Evolutionary conservation across 2,113 vertebrate species (phyloP).

Genomic region (Columba janthina): DNA sequence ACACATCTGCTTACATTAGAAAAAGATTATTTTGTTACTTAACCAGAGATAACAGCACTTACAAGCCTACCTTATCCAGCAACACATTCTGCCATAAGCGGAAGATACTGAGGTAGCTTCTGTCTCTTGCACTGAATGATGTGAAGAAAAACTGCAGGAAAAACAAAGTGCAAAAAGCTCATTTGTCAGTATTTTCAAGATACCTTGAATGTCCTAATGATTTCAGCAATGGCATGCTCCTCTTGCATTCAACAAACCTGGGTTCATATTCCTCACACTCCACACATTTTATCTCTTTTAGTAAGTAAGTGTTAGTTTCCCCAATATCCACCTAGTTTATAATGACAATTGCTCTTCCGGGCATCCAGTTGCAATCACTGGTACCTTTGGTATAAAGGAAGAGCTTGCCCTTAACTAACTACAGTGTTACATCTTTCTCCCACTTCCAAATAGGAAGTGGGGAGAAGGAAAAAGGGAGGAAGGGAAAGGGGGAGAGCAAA

Average conservation of each 20-base stretch:
- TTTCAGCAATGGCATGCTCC: background rate
- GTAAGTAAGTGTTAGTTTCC: background rate
- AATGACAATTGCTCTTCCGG: background rate
- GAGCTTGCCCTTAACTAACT: background rate
- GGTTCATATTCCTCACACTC: background rate
- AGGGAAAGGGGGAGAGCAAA: too few species aligned
- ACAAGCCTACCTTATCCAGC: constrained; percentile 84
- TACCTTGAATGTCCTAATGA: background rate
- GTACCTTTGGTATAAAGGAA: background rate
- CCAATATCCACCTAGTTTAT: background rate
- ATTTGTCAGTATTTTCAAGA: background rate
- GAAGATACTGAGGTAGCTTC: constrained; percentile 89
- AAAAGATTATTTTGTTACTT: background rate
- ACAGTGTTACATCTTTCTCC: background rate
- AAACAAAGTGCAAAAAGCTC: background rate
- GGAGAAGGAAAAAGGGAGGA: too few species aligned
- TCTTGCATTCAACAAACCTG: background rate
- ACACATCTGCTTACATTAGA: background rate
- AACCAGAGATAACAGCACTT: background rate
- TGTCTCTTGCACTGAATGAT: constrained; percentile 90
- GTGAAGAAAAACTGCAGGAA: constrained; percentile 89
- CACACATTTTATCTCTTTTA: background rate
- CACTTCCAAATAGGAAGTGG: background rate
- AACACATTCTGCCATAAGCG: constrained; percentile 93
- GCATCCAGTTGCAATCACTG: background rate